Evolutionary conservation across 2,888 invertebrate species (phyloP).

Genomic region (Emmelina monodactyla): DNA sequence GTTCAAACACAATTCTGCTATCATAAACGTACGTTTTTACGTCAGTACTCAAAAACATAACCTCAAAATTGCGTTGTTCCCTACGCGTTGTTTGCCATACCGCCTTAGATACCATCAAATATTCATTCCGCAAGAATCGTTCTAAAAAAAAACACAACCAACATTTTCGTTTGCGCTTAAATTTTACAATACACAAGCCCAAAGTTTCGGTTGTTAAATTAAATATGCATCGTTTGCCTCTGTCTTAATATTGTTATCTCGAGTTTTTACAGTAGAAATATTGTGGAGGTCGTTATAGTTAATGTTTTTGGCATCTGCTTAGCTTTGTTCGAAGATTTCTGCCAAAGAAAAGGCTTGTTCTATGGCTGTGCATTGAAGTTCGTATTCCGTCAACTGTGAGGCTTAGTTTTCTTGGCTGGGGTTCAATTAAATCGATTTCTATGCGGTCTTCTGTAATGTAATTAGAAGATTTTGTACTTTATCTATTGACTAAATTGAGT

Average conservation of each 20-base stretch:
- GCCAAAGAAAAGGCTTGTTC: not conserved
- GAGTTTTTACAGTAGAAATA: not conserved
- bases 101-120: no score
- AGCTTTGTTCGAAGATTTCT: not conserved
- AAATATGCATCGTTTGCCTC: not conserved
- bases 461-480: no score
- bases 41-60: no score
- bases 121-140: no score
- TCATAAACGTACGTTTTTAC: no score
- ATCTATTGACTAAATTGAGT: no score
- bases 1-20: no score
- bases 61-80: no score
- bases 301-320: conserved; percentile 1
- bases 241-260: conserved; percentile 1
- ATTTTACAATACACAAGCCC: not conserved
- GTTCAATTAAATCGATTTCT: not conserved
- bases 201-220: conserved; percentile 1
- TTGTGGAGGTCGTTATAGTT: no score
- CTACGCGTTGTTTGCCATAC: no score
- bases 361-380: not conserved
- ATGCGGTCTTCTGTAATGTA: not conserved
- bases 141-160: no score
- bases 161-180: no score
- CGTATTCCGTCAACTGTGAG: not conserved
- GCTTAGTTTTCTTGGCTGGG: not conserved